Base-by-base conservation (phyloP, 2,888 invertebrate species). In the Nipponacmea schrenckii region DNA sequence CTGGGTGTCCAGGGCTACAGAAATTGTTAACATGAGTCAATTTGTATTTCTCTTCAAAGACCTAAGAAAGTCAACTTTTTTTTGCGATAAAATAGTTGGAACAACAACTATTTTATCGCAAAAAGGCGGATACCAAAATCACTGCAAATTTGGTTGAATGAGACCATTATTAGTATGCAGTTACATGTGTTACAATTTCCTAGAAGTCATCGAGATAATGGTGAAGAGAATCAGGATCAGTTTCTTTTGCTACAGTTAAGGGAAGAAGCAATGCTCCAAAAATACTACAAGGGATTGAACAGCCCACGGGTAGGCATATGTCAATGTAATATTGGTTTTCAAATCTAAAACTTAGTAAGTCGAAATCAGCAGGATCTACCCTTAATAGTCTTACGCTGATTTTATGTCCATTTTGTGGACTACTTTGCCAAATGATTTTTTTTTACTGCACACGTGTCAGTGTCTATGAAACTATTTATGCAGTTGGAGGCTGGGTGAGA, bases 11-110 rank as follows among this genome's bases (percentile, higher is more conserved):
- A 62, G 17, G 56, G n/a, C 12, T 27, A 7, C 8, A 31, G 63
- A 67, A 17, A 71, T 67, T 67, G 15, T 71, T 24, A 62, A 17
- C 5, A 46, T 44, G 17, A 66, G 64, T 4, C 48, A 14, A 17
- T n/a, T 8, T 17, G 67, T 68, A 20, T n/a, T n/a, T 71, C 67
- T 20, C 62, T 71, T n/a, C 17, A 39, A 14, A 62, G 26, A 12
- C 67, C 71, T 17, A 64, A 63, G 67, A 65, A 67, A n/a, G 46
- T 27, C 12, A 71, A 46, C 20, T n/a, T n/a, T n/a, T n/a, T n/a
- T n/a, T n/a, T n/a, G n/a, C n/a, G n/a, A n/a, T n/a, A 10, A 62
- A 7, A 44, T 66, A 7, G 46, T 46, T 26, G 71, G 70, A n/a
- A n/a, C n/a, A 8, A 7, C n/a, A 8, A 66, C 45, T 15, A 17